Evolutionary conservation across 2,113 vertebrate species (phyloP).

Genomic region (Apteryx owenii): DNA sequence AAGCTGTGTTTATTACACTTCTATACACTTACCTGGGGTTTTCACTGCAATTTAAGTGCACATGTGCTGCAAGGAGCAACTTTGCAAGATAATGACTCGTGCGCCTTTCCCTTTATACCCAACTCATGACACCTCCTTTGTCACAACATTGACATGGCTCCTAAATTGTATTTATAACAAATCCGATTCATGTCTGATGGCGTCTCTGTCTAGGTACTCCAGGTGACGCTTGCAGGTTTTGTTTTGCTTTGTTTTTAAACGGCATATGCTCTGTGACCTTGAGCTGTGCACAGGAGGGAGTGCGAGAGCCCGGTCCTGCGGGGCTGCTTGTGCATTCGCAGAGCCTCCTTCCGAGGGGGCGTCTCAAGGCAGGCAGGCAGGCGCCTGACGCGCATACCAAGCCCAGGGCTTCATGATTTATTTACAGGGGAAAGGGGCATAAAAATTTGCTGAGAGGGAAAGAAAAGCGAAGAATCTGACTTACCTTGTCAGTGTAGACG

Average conservation of each 20-base stretch:
- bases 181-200: background rate
- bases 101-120: background rate
- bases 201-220: background rate
- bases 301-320: background rate
- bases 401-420: constrained; percentile 64
- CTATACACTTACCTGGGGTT: background rate
- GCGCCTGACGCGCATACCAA: constrained; percentile 64
- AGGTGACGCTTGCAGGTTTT: background rate
- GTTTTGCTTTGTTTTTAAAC: background rate
- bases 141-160: background rate
- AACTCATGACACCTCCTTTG: background rate
- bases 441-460: constrained; percentile 58
- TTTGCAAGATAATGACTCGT: background rate
- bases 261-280: constrained; percentile 52
- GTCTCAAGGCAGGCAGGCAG: constrained; percentile 53
- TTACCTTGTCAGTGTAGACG: constrained; percentile 93
- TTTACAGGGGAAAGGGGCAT: constrained; percentile 63
- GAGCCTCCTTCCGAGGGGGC: constrained; percentile 38
- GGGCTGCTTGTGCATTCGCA: constrained; percentile 64
- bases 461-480: constrained; percentile 63
- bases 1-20: background rate
- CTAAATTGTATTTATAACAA: background rate
- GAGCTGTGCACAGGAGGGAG: constrained; percentile 9
- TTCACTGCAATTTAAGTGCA: background rate
- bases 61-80: background rate